Conservation (phyloP, 2,113 vertebrate species). For the Saguinus imperator region DNA sequence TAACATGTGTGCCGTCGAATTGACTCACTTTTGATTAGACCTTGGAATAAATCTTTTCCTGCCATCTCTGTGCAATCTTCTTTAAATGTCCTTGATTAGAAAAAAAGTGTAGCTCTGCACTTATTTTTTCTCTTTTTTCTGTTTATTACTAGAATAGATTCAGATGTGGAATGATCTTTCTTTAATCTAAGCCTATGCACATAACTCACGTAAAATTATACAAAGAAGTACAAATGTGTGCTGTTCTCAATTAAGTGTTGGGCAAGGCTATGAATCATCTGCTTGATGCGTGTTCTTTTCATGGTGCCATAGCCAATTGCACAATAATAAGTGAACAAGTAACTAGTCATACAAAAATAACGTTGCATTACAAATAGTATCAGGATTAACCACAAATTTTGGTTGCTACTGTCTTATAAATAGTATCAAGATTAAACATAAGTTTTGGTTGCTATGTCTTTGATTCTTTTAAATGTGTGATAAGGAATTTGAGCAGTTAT, state of each 20-base stretch:
- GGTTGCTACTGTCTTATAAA: not conserved
- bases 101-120: not conserved
- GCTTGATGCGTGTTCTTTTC: not conserved
- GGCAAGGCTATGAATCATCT: not conserved
- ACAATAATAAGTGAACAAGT: not conserved
- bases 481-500: not conserved
- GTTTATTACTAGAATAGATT: not conserved
- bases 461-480: not conserved
- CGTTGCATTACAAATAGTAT: not conserved
- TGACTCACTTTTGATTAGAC: not conserved
- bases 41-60: not conserved
- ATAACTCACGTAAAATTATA: not conserved
- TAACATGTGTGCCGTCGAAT: not conserved
- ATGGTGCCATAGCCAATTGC: not conserved
- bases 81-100: conserved; percentile 21
- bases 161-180: not conserved
- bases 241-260: conserved; percentile 37
- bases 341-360: not conserved
- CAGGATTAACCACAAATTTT: not conserved
- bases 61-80: not conserved
- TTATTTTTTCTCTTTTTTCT: conserved; percentile 35
- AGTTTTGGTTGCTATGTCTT: not conserved
- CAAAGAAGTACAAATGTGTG: not conserved
- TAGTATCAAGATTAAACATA: not conserved
- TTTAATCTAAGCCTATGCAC: not conserved